Conservation (phyloP, 2,888 invertebrate genomes). For the Cenopis cana region DNA sequence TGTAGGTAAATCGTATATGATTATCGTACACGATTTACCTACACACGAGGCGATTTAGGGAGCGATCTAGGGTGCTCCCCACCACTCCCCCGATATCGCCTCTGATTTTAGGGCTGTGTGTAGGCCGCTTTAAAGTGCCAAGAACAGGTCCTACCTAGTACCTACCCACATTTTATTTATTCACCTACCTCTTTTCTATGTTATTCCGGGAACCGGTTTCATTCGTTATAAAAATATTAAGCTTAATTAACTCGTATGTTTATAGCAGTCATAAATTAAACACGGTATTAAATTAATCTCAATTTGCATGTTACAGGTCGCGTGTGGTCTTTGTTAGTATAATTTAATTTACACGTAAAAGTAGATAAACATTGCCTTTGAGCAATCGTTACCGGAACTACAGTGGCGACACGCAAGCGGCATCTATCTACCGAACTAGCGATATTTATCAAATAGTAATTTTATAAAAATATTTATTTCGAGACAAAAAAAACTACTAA, state of each 20-base stretch:
- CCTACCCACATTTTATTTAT: slow-evolving; percentile 6
- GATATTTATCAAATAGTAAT: too few species aligned
- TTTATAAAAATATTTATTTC: too few species aligned
- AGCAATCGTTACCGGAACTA: not conserved
- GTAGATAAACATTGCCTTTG: not conserved
- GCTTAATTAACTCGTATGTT: slow-evolving; percentile 15
- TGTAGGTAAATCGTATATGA: too few species aligned
- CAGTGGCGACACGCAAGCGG: not conserved
- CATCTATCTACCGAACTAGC: not conserved
- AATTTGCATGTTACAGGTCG: slow-evolving; percentile 9
- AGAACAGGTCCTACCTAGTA: too few species aligned
- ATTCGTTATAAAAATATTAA: slow-evolving; percentile 13
- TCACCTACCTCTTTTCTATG: not conserved
- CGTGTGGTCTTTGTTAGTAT: slow-evolving; percentile 6
- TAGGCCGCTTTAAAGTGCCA: too few species aligned
- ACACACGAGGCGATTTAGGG: too few species aligned
- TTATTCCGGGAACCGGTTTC: slow-evolving; percentile 1
- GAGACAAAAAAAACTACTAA: too few species aligned
- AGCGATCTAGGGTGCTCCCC: too few species aligned
- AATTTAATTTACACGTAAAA: slow-evolving; percentile 20
- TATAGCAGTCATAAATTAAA: slow-evolving; percentile 16
- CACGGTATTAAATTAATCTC: not conserved
- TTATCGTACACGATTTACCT: too few species aligned
- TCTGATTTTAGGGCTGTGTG: too few species aligned
- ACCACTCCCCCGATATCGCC: too few species aligned